These are phyloP conservation scores for Drosophila sucinea DNA, from an alignment of 1,140 invertebrate species.

Conservation along the genomic window DNA sequence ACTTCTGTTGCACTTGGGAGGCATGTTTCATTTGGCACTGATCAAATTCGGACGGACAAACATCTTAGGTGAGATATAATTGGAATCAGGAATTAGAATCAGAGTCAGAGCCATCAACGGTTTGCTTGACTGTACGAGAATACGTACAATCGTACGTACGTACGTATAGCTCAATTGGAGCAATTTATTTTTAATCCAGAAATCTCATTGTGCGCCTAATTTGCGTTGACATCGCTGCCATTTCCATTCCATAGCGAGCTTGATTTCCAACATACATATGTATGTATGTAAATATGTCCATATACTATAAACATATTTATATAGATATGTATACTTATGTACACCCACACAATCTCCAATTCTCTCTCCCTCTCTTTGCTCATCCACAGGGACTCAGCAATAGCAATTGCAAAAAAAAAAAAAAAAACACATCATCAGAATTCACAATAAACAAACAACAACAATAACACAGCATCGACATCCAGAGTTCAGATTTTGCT, in stretches of 20 bases:
- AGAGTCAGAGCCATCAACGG: background rate
- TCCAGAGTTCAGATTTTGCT: constrained; percentile 22
- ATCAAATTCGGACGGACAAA: constrained; percentile 74
- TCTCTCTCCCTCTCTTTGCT: constrained; percentile 10
- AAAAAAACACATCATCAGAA: constrained; percentile 59
- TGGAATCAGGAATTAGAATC: background rate
- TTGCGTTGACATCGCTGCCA: constrained; percentile 46
- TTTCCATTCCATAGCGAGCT: constrained; percentile 37
- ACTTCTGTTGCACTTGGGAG: constrained; percentile 50
- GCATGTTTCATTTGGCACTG: constrained; percentile 78
- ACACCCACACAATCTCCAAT: background rate
- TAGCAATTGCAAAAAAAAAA: constrained; percentile 49
- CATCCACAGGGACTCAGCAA: constrained; percentile 61
- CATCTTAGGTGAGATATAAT: constrained; percentile 59
- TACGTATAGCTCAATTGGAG: constrained; percentile 58
- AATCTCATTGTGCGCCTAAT: constrained; percentile 68
- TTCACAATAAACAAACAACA: constrained; percentile 21
- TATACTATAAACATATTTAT: background rate
- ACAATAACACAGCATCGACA: constrained; percentile 19
- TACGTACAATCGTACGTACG: constrained; percentile 2
- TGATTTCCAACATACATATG: constrained; percentile 7
- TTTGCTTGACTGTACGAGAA: constrained; percentile 35
- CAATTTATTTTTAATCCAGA: constrained; percentile 74
- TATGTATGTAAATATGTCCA: background rate
- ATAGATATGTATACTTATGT: constrained; percentile 13